phyloP scores from a whole-genome alignment of 2,888 invertebrate genomes.

The Aspidiotus rigidus region DNA sequence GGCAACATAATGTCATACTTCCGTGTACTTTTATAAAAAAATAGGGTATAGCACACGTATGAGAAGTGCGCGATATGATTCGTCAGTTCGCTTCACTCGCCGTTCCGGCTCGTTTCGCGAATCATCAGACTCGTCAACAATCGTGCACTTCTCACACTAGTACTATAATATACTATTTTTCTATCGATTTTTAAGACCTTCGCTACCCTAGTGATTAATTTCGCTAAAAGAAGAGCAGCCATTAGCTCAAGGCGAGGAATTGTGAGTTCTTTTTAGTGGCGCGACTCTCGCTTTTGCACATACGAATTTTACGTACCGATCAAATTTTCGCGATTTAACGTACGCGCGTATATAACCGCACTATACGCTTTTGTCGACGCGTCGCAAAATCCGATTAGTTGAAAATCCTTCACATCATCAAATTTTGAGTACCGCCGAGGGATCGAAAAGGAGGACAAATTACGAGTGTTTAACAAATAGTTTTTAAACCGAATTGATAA shows the following conservation, averaged over 20 bases:
- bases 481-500: too few species aligned
- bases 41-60: too few species aligned
- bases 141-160: too few species aligned
- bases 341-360: not conserved
- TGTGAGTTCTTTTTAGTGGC: not conserved
- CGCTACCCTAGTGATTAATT: not conserved
- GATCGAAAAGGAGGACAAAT: not conserved
- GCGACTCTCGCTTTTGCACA: conserved; percentile 4
- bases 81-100: too few species aligned
- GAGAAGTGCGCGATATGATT: too few species aligned
- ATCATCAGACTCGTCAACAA: too few species aligned
- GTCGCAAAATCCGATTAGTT: conserved; percentile 17
- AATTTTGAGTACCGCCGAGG: not conserved
- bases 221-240: not conserved
- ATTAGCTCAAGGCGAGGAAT: conserved; percentile 7
- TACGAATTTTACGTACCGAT: not conserved
- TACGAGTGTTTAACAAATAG: too few species aligned
- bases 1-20: too few species aligned
- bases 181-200: not conserved
- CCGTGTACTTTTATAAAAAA: too few species aligned
- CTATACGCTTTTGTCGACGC: not conserved
- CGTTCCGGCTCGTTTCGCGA: too few species aligned
- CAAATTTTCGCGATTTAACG: not conserved
- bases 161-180: too few species aligned
- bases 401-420: too few species aligned